Percentiles rank a stretch among this genome's conserved stretches.
These are phyloP conservation scores for Tenrec ecaudatus DNA, from an alignment of 2,113 vertebrate genomes.

Conservation along the genomic window DNA sequence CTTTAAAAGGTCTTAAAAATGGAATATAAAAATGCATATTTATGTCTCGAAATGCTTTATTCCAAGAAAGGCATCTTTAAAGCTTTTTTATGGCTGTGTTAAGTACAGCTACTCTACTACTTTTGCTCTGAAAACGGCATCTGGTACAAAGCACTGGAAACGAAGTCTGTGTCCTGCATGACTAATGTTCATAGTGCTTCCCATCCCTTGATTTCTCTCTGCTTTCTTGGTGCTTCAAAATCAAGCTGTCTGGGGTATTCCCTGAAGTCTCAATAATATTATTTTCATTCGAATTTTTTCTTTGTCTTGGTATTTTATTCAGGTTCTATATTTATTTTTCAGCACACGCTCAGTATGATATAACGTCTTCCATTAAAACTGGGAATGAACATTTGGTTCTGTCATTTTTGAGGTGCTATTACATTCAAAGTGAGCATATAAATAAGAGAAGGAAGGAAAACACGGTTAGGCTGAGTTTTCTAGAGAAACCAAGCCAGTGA, in stretches of 20 bases:
- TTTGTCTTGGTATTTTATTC: neutral
- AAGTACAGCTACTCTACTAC: neutral
- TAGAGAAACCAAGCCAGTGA: too few species aligned
- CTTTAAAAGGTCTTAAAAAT: neutral
- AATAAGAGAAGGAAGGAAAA: too few species aligned
- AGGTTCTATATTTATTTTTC: neutral
- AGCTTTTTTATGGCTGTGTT: neutral
- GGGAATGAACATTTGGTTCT: neutral
- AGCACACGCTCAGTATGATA: neutral
- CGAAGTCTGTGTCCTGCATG: conserved; percentile 16
- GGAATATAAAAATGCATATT: neutral
- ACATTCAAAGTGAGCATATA: neutral
- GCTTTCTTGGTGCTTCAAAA: neutral
- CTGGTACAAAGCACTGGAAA: conserved; percentile 40
- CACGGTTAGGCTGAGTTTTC: too few species aligned
- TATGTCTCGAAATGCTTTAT: neutral
- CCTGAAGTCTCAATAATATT: conserved; percentile 6
- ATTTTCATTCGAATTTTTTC: neutral
- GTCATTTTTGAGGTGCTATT: neutral
- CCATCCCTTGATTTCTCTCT: neutral
- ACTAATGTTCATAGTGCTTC: neutral
- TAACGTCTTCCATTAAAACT: neutral
- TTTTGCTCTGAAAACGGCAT: conserved; percentile 16
- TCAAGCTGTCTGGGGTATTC: neutral
- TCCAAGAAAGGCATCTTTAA: neutral